Conservation (phyloP, 2,888 invertebrate species). For the Andrena minutula region DNA sequence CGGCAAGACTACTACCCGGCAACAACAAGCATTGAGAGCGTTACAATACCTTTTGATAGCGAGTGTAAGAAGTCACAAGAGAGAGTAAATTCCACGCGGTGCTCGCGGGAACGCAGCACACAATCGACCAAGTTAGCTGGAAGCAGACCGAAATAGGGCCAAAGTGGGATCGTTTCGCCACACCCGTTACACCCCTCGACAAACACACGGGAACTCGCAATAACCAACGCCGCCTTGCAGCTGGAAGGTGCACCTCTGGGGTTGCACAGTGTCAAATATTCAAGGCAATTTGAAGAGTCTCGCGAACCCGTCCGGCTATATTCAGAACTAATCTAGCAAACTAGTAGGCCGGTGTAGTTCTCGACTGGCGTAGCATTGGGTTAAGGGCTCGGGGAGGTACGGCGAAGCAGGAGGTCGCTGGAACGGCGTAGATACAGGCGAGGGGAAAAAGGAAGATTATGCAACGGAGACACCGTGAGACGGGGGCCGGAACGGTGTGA, state of each 20-base stretch:
- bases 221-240: not conserved
- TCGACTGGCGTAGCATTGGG: conserved; percentile 25
- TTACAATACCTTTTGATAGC: not conserved
- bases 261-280: conserved; percentile 76
- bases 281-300: conserved; percentile 79
- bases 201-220: not conserved
- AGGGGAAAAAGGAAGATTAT: conserved; percentile 1
- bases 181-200: not conserved
- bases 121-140: not conserved
- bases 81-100: not conserved
- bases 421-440: not conserved
- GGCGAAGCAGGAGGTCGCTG: not conserved
- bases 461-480: conserved; percentile 4
- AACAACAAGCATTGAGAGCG: not conserved
- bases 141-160: not conserved
- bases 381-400: conserved; percentile 3
- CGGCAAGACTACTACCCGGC: not conserved
- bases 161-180: conserved; percentile 4
- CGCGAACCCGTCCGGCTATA: conserved; percentile 67
- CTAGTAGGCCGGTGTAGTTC: conserved; percentile 63
- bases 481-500: conserved; percentile 54
- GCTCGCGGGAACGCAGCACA: not conserved
- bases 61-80: not conserved
- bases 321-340: conserved; percentile 80
- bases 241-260: conserved; percentile 41